A percentile compares a stretch with the other conserved stretches of the same genome.
Conservation (phyloP, 1,140 invertebrate species). For the Musca vetustissima region DNA sequence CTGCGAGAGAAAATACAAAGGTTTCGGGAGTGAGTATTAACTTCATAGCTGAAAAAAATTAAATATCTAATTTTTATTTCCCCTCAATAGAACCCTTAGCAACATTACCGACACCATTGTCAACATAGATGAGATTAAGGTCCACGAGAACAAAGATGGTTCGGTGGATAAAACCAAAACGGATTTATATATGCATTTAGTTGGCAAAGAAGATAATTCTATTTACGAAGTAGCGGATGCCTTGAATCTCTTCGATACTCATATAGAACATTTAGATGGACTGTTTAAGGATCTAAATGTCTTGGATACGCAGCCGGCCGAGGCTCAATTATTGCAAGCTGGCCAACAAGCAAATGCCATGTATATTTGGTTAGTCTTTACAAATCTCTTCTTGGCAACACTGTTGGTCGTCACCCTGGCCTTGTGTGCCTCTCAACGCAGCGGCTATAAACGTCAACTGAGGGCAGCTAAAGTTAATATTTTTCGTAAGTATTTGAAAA, state of each 20-base stretch:
- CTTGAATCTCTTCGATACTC: conserved; percentile 82
- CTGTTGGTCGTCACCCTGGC: conserved; percentile 77
- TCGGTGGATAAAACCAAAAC: conserved; percentile 92
- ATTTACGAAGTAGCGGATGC: conserved; percentile 86
- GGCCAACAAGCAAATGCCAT: conserved; percentile 60
- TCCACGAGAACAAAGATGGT: conserved; percentile 89
- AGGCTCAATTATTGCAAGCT: conserved; percentile 62
- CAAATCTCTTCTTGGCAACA: conserved; percentile 75
- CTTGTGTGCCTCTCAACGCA: conserved; percentile 79
- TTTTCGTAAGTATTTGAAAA: conserved; percentile 68
- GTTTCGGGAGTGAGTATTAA: conserved; percentile 73
- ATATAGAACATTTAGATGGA: conserved; percentile 84
- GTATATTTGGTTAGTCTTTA: conserved; percentile 78
- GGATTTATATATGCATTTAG: conserved; percentile 90
- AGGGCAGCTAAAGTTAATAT: conserved; percentile 91
- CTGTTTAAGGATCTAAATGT: conserved; percentile 93
- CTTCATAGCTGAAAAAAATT: neutral
- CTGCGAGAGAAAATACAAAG: conserved; percentile 75
- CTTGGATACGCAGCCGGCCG: conserved; percentile 81
- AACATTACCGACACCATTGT: conserved; percentile 89
- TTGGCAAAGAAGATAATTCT: conserved; percentile 85
- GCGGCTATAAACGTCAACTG: conserved; percentile 81
- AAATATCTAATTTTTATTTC: neutral
- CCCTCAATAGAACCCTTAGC: conserved; percentile 65
- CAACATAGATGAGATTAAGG: conserved; percentile 89